Evolutionary conservation across 2,113 vertebrate species (phyloP), one percentile per base, ranked within the genome.

Genomic region (Chaenogobius annularis): DNA sequence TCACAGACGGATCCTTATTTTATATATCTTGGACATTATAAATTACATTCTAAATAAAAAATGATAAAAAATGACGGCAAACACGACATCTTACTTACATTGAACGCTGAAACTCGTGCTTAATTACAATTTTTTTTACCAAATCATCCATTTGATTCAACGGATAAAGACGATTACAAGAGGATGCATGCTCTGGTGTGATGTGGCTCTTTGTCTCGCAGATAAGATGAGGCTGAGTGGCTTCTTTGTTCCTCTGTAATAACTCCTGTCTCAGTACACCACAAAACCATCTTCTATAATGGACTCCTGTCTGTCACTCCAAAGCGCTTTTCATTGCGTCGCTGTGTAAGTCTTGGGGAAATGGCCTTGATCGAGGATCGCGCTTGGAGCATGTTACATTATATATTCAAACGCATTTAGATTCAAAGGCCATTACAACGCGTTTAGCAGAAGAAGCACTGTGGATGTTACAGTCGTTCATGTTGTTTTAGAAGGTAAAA

Each of bases 221-320:
- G 58, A 61, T 35, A 61, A 61, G 58, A 61, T 61, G 13, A 31
- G 58, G 22, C 58, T 17, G 58, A 61, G 58, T 35, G 35, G 58
- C 26, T 61, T 31, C 58, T 61, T 61, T 61, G 58, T 61, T 35
- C 58, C 58, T 61, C 13, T 61, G 58, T 61, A 35, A 61, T 61
- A 61, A 35, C 26, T 31, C 23, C 26, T 35, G 26, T 35, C 58
- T 61, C 23, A 3, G 58, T 15, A 19, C 58, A 35, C 26, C 12
- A 58, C 11, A 58, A 46, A 58, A 58, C 22, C 26, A 14, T 17
- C 58, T 61, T 14, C 13, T 15, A 9, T 61, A 61, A 61, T 61
- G 58, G 58, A 61, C 26, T 61, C 26, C 58, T 61, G 58, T 61
- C 58, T 61, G 58, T 61, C 58, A 61, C 56, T 59, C 12, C 56